Evolutionary conservation across 2,888 invertebrate species (phyloP).

Genomic region (Heterodera filipjevi): DNA sequence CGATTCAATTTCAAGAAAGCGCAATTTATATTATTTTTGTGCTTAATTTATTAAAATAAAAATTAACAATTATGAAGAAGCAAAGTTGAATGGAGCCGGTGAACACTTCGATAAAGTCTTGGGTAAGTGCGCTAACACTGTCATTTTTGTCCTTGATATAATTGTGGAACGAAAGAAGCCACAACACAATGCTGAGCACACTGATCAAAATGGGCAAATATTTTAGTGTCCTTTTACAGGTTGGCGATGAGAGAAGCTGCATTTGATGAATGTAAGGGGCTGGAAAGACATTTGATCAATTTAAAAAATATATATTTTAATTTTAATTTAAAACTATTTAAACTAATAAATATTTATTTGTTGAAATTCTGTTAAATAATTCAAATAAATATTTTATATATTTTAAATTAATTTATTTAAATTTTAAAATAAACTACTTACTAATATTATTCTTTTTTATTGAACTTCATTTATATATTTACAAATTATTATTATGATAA

Average conservation of each 20-base stretch:
- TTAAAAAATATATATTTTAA: too few relatives aligned
- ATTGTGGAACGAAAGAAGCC: conserved; percentile 18
- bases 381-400: neutral
- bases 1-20: too few relatives aligned
- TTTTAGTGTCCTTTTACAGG: neutral
- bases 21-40: too few relatives aligned
- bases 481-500: too few relatives aligned
- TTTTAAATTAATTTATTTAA: neutral
- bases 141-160: conserved; percentile 16
- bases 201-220: neutral
- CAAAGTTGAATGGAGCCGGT: conserved; percentile 5
- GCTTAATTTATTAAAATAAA: too few relatives aligned
- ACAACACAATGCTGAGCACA: neutral
- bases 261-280: too few relatives aligned
- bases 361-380: neutral
- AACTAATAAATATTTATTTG: too few relatives aligned
- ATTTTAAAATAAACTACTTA: neutral
- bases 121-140: neutral
- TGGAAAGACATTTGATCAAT: too few relatives aligned
- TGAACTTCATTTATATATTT: too few relatives aligned
- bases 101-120: conserved; percentile 15
- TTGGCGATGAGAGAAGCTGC: too few relatives aligned
- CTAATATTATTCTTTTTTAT: too few relatives aligned
- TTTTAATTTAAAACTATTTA: too few relatives aligned
- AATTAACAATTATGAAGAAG: conserved; percentile 9